phyloP scores from a whole-genome alignment of 2,888 invertebrate genomes.

The Xylota segnis region DNA sequence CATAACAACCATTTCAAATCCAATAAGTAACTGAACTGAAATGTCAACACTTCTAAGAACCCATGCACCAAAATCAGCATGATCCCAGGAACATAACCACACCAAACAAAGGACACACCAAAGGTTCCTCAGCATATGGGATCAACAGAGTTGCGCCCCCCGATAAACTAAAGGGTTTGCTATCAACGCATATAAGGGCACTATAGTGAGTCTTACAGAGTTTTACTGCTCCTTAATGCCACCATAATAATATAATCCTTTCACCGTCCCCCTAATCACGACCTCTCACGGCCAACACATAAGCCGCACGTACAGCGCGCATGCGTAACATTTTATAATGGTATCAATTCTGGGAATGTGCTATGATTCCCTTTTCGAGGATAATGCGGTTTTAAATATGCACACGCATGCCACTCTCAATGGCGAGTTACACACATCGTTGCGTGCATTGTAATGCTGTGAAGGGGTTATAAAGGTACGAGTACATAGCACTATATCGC shows the following conservation, averaged over 20 bases:
- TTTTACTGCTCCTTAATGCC: slow-evolving; percentile 29
- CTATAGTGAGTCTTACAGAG: slow-evolving; percentile 29
- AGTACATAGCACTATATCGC: slow-evolving; percentile 22
- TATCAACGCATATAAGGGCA: slow-evolving; percentile 37
- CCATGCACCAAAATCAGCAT: slow-evolving; percentile 11
- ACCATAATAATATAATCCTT: slow-evolving; percentile 63
- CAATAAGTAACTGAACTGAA: not conserved
- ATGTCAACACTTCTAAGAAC: slow-evolving; percentile 5
- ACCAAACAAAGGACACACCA: slow-evolving; percentile 58
- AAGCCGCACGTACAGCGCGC: slow-evolving; percentile 50
- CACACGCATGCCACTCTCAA: slow-evolving; percentile 53
- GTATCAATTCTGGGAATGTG: slow-evolving; percentile 76
- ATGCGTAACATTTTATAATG: slow-evolving; percentile 75
- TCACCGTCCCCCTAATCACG: slow-evolving; percentile 62
- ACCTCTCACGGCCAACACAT: slow-evolving; percentile 26
- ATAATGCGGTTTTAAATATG: slow-evolving; percentile 75
- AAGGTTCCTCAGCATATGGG: slow-evolving; percentile 52
- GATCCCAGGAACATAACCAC: slow-evolving; percentile 10
- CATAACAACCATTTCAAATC: too few relatives aligned
- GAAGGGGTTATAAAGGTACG: slow-evolving; percentile 44
- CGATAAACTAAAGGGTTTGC: slow-evolving; percentile 37
- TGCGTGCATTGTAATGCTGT: slow-evolving; percentile 32
- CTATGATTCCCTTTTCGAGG: slow-evolving; percentile 68
- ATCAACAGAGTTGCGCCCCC: slow-evolving; percentile 34
- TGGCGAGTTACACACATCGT: slow-evolving; percentile 60